Evolutionary conservation across 2,888 invertebrate genomes (phyloP), one percentile per base, ranked within the genome.

Genomic region (Germaria angustata): DNA sequence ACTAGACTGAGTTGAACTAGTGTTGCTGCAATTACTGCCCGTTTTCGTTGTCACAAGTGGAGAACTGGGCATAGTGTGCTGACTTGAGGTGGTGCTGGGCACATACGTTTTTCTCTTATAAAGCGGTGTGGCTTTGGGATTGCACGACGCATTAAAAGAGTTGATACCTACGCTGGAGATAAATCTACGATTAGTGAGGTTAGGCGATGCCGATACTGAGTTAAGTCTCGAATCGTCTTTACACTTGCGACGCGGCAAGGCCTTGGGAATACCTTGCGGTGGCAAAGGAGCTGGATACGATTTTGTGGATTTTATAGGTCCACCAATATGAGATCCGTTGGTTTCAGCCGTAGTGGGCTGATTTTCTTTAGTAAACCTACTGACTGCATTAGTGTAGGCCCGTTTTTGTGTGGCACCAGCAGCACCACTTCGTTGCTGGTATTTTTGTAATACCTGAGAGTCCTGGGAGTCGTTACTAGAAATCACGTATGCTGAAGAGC

Each of bases 301-400:
- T 72, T 89, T 89, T 44, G n/a, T 82, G 24, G 82, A 82, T 55
- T 82, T 82, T 13, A 66, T 44, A 2, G 61, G 75, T 53, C 57
- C 79, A 68, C 57, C 61, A 28, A 24, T 68, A 41, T 79, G 79
- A 79, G 79, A 79, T 72, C 83, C 75, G 78, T 84, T 85, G 3
- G 13, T 57, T 36, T 63, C 82, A 68, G 68, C 76, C 46, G 65
- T 34, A 69, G 82, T 84, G 83, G 89, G 86, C 87, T 90, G 84
- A 85, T 91, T 91, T 86, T 91, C 91, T 85, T 91, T 91, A 82
- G 89, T 87, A 75, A 87, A 84, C 82, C 89, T 87, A 77, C 80
- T 80, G 65, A 87, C 87, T 59, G 87, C 86, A 41, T 46, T 82
- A 65, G 88, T 86, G 79, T 91, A 91, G 66, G 90, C 86, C 22